These are phyloP conservation scores for Candoia aspera DNA, from an alignment of 2,113 vertebrate genomes.

Conservation along the genomic window DNA sequence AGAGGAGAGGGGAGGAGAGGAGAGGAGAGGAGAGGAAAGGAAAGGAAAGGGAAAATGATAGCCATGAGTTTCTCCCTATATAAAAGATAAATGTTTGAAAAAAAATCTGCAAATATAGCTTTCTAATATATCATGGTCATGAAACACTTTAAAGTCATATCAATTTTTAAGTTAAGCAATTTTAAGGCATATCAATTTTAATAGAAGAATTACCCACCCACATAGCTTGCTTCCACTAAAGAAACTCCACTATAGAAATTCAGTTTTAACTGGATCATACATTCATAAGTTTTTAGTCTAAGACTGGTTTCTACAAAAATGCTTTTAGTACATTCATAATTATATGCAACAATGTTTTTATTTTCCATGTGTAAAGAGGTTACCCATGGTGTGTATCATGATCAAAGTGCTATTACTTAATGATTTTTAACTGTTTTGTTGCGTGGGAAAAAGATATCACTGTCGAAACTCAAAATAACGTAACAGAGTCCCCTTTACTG, in stretches of 20 bases:
- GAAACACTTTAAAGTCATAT: not conserved
- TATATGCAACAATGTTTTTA: not conserved
- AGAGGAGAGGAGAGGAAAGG: not conserved
- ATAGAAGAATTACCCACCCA: not conserved
- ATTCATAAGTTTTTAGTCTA: not conserved
- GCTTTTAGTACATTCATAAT: not conserved
- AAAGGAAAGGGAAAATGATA: not conserved
- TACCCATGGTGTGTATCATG: not conserved
- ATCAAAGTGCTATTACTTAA: not conserved
- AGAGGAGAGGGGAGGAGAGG: constrained; percentile 15
- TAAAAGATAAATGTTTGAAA: not conserved
- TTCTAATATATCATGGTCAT: not conserved
- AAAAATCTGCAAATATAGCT: accelerated
- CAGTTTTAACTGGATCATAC: not conserved
- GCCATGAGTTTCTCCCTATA: not conserved
- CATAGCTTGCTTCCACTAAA: not conserved
- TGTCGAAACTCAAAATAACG: not conserved
- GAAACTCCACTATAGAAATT: not conserved
- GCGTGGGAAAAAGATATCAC: not conserved
- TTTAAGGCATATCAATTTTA: not conserved
- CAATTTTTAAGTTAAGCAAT: not conserved
- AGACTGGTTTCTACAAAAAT: not conserved
- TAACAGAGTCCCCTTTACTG: too few species aligned
- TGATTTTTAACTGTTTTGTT: not conserved
- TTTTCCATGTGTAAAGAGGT: not conserved